Base-by-base conservation (phyloP, 2,797 vertebrate genomes). In the Hemibagrus guttatus region DNA sequence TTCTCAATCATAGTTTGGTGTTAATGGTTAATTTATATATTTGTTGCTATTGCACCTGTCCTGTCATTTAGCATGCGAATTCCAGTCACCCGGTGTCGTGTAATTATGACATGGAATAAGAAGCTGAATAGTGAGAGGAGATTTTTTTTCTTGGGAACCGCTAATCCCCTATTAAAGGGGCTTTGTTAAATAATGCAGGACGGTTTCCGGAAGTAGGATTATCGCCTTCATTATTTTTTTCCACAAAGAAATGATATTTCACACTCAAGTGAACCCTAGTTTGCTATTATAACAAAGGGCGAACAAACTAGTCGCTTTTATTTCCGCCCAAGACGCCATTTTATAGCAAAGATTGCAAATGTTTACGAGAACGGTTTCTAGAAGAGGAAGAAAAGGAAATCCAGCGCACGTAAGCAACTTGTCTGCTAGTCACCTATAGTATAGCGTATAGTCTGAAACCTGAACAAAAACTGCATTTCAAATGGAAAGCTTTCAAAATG, bases 131-230 rank as follows among this genome's bases (percentile, higher is more conserved):
- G 95, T 95, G 94, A 94, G 95, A 93, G 94, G 94, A 93, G 95
- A 95, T 95, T 35, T 96, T 96, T 93, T 96, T 95, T 94, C 95
- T 95, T 96, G 95, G 96, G 95, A 93, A 95, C 95, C 89, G 93
- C 97, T 99, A 98, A 99, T 99, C 98, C 97, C 96, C 96, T 96
- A 97, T 98, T 98, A 97, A 98, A 97, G 96, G 96, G 95, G 95
- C 96, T 97, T 97, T 96, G 96, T 98, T 97, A 97, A 98, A 98
- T 97, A 98, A 97, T 96, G 97, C 97, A 95, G 95, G 96, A 97
- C 95, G 97, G 96, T 98, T 98, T 99, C 97, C 97, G 97, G 97
- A 98, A 99, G 97, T 97, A 95, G 97, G 97, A 98, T 99, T 98
- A 98, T 94, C 95, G 93, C 96, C 94, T 96, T 96, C 94, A 94